phyloP scores from a whole-genome alignment of 2,797 vertebrate genomes.

The Esox lucius region DNA sequence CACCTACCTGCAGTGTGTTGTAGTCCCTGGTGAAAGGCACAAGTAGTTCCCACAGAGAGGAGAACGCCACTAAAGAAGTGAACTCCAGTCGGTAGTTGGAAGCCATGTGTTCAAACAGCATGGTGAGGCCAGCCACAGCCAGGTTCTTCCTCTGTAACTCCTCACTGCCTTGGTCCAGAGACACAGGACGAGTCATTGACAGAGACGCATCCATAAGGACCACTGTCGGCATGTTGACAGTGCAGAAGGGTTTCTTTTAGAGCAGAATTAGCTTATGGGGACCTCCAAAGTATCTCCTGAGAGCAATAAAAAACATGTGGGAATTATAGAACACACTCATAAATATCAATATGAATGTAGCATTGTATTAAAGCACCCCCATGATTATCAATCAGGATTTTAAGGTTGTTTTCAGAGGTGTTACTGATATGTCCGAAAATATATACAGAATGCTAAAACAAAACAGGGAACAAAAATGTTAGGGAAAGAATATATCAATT shows the following conservation, averaged over 20 bases:
- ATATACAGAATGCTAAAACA: too few relatives aligned
- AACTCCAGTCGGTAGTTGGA: slow-evolving; percentile 97
- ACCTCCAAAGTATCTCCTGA: slow-evolving; percentile 11
- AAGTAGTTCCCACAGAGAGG: slow-evolving; percentile 93
- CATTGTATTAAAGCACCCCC: not conserved
- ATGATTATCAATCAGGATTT: not conserved
- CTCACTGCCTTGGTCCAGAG: slow-evolving; percentile 83
- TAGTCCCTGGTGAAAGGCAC: slow-evolving; percentile 98
- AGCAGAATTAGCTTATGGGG: not conserved
- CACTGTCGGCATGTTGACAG: slow-evolving; percentile 94
- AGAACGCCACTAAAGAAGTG: slow-evolving; percentile 92
- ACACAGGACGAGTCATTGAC: slow-evolving; percentile 96
- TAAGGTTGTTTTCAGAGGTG: too few relatives aligned
- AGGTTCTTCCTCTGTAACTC: slow-evolving; percentile 96
- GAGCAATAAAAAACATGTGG: slow-evolving; percentile 7
- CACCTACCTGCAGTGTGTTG: slow-evolving; percentile 88
- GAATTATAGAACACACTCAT: not conserved
- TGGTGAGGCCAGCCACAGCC: slow-evolving; percentile 93
- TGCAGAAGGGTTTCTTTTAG: not conserved
- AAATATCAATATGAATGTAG: not conserved
- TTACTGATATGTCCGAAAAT: too few relatives aligned
- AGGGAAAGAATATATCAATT: too few relatives aligned
- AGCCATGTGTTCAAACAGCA: slow-evolving; percentile 98
- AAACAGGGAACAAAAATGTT: too few relatives aligned
- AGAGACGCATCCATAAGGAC: slow-evolving; percentile 95